Evolutionary conservation across 2,797 vertebrate genomes (phyloP).

Genomic region (Anguilla megastoma): DNA sequence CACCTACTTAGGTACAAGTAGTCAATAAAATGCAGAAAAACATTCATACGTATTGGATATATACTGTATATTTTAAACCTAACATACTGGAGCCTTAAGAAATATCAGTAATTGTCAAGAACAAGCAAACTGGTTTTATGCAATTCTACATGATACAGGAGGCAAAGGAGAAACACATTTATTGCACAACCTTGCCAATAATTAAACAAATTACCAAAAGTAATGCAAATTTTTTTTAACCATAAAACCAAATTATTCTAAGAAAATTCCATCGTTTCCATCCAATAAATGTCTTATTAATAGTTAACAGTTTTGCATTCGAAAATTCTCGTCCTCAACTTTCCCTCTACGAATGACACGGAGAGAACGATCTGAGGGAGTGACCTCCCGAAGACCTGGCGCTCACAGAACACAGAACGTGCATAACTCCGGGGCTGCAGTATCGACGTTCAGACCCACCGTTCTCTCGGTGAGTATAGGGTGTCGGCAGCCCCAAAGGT

Average conservation of each 20-base stretch:
- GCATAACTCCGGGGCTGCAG: background rate
- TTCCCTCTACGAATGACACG: background rate
- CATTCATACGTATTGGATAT: background rate
- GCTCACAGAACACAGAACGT: background rate
- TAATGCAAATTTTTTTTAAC: background rate
- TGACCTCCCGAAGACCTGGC: constrained; percentile 34
- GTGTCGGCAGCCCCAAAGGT: constrained; percentile 87
- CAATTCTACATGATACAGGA: background rate
- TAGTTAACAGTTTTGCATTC: background rate
- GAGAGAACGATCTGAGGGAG: background rate
- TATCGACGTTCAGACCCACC: constrained; percentile 78
- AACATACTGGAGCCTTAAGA: background rate
- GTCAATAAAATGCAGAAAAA: background rate
- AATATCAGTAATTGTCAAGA: background rate
- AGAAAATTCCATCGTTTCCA: background rate
- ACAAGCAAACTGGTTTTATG: background rate
- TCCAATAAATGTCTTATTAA: background rate
- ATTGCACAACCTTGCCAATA: too few species aligned
- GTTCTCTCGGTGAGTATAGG: constrained; percentile 85
- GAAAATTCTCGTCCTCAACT: background rate
- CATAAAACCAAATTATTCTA: background rate
- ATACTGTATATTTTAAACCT: background rate
- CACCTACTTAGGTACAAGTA: background rate
- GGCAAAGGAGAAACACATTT: background rate
- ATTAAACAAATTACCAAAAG: background rate